Conservation (phyloP, 2,113 vertebrate species). For the Grantiella picta region DNA sequence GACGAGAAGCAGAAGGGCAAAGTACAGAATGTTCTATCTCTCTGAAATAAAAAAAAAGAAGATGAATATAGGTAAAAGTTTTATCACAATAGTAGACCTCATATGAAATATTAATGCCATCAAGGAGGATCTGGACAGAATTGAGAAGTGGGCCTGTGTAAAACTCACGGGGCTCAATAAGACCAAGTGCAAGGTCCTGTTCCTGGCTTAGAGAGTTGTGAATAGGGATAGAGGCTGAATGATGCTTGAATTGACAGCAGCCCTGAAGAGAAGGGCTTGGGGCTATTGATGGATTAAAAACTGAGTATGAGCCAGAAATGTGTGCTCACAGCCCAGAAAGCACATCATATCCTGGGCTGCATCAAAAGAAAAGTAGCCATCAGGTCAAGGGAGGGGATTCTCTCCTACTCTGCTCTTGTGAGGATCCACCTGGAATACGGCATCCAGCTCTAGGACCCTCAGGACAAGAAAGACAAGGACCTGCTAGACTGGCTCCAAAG, state of each 20-base stretch:
- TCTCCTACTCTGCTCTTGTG: not conserved
- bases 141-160: accelerated
- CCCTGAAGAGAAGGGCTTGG: not conserved
- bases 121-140: not conserved
- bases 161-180: not conserved
- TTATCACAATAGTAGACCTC: not conserved
- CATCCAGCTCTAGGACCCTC: not conserved
- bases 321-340: accelerated
- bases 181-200: not conserved
- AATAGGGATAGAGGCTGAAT: not conserved
- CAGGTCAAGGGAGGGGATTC: not conserved
- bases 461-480: not conserved
- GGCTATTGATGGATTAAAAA: not conserved
- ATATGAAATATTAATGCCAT: not conserved
- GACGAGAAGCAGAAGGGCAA: not conserved
- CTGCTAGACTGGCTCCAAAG: accelerated
- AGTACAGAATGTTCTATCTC: not conserved
- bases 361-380: not conserved
- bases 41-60: not conserved
- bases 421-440: accelerated
- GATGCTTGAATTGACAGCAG: not conserved
- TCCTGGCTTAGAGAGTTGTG: not conserved
- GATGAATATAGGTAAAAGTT: not conserved
- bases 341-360: not conserved
- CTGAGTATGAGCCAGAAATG: not conserved